Conservation (phyloP, 2,113 vertebrate genomes). For the Pogonocichla stellata region DNA sequence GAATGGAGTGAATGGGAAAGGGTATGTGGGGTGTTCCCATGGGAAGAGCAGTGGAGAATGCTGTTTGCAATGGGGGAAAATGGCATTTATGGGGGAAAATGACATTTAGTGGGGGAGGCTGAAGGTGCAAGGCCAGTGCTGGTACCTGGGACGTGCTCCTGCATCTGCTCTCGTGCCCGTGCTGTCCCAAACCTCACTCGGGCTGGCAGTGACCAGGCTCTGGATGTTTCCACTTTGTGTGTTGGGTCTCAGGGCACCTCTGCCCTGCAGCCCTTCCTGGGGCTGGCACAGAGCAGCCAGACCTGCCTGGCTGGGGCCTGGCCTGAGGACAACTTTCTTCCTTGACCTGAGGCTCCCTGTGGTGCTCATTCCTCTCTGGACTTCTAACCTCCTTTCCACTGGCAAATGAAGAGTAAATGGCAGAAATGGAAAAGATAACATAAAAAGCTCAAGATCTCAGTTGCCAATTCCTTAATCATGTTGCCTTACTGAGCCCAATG, state of each 20-base stretch:
- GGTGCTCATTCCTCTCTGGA: not conserved
- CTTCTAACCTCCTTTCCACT: not conserved
- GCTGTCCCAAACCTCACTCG: not conserved
- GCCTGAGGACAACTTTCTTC: not conserved
- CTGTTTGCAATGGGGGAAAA: not conserved
- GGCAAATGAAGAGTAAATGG: not conserved
- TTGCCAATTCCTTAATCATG: not conserved
- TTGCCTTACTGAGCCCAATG: not conserved
- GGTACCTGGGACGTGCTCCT: not conserved
- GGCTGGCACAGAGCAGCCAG: not conserved
- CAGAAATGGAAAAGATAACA: not conserved
- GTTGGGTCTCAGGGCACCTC: not conserved
- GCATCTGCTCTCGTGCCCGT: not conserved
- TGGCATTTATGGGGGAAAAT: not conserved
- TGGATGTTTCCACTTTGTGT: not conserved
- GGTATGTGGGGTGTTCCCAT: not conserved
- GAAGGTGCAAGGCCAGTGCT: rapidly evolving
- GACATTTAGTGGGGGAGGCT: not conserved
- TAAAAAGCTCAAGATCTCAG: not conserved
- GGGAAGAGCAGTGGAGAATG: not conserved
- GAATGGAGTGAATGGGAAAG: not conserved
- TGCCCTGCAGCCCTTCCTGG: not conserved
- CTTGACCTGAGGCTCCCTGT: not conserved
- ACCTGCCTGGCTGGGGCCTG: not conserved
- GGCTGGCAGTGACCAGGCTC: not conserved